phyloP scores from a whole-genome alignment of 2,888 invertebrate genomes.

The Lypha dubia region DNA sequence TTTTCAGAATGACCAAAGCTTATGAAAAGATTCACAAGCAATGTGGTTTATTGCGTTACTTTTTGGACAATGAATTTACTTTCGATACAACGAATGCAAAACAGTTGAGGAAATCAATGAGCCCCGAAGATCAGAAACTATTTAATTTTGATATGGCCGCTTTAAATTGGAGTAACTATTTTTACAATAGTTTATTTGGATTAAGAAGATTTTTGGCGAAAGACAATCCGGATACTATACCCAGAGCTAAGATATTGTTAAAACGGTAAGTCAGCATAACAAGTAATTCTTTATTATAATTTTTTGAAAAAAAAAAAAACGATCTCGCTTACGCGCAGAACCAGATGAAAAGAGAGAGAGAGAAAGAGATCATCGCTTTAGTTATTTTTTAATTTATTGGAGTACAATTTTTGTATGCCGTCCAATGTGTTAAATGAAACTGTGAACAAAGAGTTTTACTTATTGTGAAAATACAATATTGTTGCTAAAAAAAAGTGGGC shows the following conservation, averaged over 20 bases:
- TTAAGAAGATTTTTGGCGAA: conserved; percentile 90
- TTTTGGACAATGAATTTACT: conserved; percentile 89
- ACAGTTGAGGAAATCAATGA: conserved; percentile 83
- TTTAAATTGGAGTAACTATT: conserved; percentile 87
- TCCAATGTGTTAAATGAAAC: no score
- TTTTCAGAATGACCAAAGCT: conserved; percentile 88
- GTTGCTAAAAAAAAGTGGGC: no score
- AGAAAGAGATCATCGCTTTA: no score
- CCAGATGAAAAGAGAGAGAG: no score
- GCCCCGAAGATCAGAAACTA: conserved; percentile 83
- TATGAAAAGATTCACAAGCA: conserved; percentile 92
- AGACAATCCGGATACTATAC: conserved; percentile 88
- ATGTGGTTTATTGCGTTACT: conserved; percentile 88
- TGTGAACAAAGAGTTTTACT: no score
- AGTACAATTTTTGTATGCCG: no score
- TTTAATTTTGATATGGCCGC: conserved; percentile 90
- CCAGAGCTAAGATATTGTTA: conserved; percentile 86
- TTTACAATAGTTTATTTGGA: conserved; percentile 87
- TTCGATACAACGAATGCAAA: conserved; percentile 87
- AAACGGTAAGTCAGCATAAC: conserved; percentile 84
- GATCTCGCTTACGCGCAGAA: no score
- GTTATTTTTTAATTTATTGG: no score
- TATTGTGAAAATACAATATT: no score
- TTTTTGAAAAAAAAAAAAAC: neutral
- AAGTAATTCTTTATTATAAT: neutral